phyloP scores from a whole-genome alignment of 2,113 vertebrate species.

The Diadophis punctatus region DNA sequence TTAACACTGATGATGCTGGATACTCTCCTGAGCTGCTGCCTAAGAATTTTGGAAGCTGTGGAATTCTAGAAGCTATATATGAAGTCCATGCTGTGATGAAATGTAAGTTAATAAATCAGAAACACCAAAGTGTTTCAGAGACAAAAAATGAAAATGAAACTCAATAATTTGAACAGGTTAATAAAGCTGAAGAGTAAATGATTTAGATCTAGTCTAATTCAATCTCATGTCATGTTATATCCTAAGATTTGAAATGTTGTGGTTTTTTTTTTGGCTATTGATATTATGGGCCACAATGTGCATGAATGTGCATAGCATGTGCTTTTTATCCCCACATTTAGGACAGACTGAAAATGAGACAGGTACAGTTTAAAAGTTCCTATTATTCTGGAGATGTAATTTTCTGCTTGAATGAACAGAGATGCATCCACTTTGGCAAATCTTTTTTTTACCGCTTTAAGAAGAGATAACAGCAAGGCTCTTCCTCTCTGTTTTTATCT shows the following conservation, averaged over 20 bases:
- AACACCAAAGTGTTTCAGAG: neutral
- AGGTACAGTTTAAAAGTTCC: neutral
- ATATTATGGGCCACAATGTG: neutral
- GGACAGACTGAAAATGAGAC: neutral
- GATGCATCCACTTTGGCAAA: neutral
- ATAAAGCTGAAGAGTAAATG: neutral
- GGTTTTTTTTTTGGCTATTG: neutral
- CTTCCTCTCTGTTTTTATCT: neutral
- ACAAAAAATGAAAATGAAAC: neutral
- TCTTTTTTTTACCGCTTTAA: neutral
- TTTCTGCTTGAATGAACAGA: neutral
- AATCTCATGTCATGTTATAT: neutral
- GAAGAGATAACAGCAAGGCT: neutral
- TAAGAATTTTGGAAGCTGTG: constrained; percentile 64
- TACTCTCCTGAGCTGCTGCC: constrained; percentile 61
- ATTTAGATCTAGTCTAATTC: neutral
- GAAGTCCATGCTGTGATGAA: constrained; percentile 80
- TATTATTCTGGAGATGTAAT: neutral
- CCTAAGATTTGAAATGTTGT: neutral
- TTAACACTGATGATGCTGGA: constrained; percentile 51
- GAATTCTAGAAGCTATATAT: constrained; percentile 77
- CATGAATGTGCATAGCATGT: neutral
- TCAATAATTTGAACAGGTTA: neutral
- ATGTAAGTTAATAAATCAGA: constrained; percentile 76
- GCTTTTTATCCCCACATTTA: neutral